These are phyloP conservation scores for Eristalis pertinax DNA, from an alignment of 2,888 invertebrate species.

Conservation along the genomic window DNA sequence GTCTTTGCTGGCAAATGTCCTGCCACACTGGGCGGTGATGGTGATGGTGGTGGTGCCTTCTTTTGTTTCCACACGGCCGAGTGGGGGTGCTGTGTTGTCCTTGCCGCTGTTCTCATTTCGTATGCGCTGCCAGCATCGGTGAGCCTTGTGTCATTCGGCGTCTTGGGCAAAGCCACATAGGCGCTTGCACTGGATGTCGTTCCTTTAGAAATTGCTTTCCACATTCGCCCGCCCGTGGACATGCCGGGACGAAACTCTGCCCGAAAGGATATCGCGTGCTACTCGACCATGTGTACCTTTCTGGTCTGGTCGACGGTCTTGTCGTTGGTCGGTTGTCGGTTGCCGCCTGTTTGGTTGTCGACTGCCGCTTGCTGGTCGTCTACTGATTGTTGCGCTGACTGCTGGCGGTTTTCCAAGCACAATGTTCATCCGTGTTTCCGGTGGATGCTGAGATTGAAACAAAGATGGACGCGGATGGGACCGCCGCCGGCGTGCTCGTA, in stretches of 20 bases:
- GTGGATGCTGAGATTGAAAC: neutral
- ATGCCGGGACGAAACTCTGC: neutral
- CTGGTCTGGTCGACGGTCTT: neutral
- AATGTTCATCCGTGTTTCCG: neutral
- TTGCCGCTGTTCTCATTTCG: constrained; percentile 50
- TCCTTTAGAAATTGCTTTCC: constrained; percentile 43
- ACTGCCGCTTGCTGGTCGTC: too few species aligned
- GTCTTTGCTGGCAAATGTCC: constrained; percentile 28
- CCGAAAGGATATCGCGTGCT: neutral
- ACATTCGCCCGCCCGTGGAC: constrained; percentile 12
- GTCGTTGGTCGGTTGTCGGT: too few species aligned
- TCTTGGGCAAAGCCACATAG: constrained; percentile 19
- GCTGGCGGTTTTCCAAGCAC: neutral
- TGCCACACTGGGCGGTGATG: constrained; percentile 8
- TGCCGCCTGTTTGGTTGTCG: too few species aligned
- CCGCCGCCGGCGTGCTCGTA: neutral
- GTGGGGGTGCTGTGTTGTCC: constrained; percentile 22
- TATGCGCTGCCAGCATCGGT: constrained; percentile 35
- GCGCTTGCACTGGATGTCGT: constrained; percentile 1
- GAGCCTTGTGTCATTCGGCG: constrained; percentile 41
- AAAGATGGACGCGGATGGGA: neutral
- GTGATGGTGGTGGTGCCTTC: neutral
- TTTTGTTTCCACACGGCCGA: neutral
- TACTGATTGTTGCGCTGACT: neutral
- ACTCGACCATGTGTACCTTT: neutral